Evolutionary conservation across 2,888 invertebrate species (phyloP).

Genomic region (Thymelicus acteon): DNA sequence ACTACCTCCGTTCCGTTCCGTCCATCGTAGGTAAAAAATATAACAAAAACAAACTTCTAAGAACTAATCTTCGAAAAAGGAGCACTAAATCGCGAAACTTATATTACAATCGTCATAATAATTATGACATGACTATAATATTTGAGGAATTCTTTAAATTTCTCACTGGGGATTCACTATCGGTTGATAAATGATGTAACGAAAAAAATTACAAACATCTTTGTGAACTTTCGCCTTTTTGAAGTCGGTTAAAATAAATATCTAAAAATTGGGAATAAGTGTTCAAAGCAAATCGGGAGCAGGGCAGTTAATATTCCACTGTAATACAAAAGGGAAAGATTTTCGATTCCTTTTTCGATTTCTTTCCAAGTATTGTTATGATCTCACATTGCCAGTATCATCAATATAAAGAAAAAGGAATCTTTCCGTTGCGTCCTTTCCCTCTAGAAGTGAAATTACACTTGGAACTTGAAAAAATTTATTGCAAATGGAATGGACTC

Average conservation of each 20-base stretch:
- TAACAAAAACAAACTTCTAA: too few relatives aligned
- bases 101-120: too few relatives aligned
- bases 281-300: background rate
- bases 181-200: too few relatives aligned
- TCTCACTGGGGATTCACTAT: too few relatives aligned
- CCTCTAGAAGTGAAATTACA: conserved; percentile 21
- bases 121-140: background rate
- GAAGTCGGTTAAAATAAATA: background rate
- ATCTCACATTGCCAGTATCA: conserved; percentile 12
- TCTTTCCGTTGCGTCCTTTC: conserved; percentile 11
- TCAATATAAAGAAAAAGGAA: conserved; percentile 13
- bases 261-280: background rate
- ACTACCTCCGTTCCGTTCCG: too few relatives aligned
- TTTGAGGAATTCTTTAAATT: background rate
- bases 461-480: conserved; percentile 32
- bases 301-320: background rate
- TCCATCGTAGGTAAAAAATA: too few relatives aligned
- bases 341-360: conserved; percentile 6
- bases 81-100: too few relatives aligned
- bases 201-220: too few relatives aligned
- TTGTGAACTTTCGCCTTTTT: too few relatives aligned
- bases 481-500: conserved; percentile 33
- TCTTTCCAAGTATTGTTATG: background rate
- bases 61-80: too few relatives aligned
- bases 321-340: background rate